phyloP scores from a whole-genome alignment of 2,888 invertebrate species.

The Lottia gigantea region DNA sequence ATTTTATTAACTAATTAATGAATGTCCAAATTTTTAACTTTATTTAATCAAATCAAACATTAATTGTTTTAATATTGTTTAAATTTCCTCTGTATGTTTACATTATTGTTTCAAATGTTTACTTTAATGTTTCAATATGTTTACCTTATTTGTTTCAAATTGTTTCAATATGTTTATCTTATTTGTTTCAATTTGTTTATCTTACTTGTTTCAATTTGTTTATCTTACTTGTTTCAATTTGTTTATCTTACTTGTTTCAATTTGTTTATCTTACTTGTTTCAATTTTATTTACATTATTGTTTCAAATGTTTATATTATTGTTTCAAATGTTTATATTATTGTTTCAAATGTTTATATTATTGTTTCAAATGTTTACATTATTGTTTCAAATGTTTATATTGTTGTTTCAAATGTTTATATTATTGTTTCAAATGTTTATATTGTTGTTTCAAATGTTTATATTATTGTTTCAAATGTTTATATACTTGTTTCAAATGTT shows the following conservation, averaged over 20 bases:
- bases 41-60: too few species aligned
- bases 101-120: too few species aligned
- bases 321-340: neutral
- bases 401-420: neutral
- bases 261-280: slow-evolving; percentile 55
- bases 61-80: too few species aligned
- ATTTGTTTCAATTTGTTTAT: too few species aligned
- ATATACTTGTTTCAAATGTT: neutral
- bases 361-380: neutral
- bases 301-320: neutral
- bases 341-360: too few species aligned
- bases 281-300: neutral
- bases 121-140: too few species aligned
- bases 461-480: neutral
- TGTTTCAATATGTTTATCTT: too few species aligned
- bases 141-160: too few species aligned
- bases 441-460: neutral
- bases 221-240: neutral
- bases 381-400: neutral
- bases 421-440: slow-evolving; percentile 2
- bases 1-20: too few species aligned
- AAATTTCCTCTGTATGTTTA: too few species aligned
- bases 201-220: too few species aligned
- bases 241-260: slow-evolving; percentile 41
- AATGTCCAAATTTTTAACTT: too few species aligned